phyloP scores from a whole-genome alignment of 2,888 invertebrate species.

The Galeopsomyia nigrocyanea region DNA sequence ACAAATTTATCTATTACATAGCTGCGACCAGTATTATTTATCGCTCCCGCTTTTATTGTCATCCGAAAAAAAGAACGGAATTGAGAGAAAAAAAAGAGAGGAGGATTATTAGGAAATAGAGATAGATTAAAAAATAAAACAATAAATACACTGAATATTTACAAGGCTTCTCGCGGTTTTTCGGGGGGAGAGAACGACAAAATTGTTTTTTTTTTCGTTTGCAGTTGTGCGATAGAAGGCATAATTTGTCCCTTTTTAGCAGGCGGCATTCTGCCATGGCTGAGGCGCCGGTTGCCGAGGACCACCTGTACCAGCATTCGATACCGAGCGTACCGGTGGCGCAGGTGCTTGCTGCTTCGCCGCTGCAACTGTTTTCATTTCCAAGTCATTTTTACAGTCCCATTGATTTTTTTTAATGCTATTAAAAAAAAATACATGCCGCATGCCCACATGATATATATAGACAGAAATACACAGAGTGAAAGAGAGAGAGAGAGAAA shows the following conservation, averaged over 20 bases:
- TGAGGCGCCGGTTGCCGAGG: slow-evolving; percentile 19
- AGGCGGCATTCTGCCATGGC: slow-evolving; percentile 60
- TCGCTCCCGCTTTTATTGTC: neutral
- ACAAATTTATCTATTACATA: too few species aligned
- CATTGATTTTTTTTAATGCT: neutral
- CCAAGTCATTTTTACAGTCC: slow-evolving; percentile 23
- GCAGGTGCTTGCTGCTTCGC: slow-evolving; percentile 67
- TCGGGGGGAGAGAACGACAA: slow-evolving; percentile 42
- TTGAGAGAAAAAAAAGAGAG: too few species aligned
- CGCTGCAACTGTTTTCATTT: slow-evolving; percentile 60
- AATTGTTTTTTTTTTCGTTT: neutral
- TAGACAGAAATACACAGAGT: neutral
- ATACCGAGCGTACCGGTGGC: slow-evolving; percentile 62
- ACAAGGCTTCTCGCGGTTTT: slow-evolving; percentile 25
- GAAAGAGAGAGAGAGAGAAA: slow-evolving; percentile 5
- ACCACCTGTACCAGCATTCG: slow-evolving; percentile 54
- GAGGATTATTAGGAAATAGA: slow-evolving; percentile 27
- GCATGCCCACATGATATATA: slow-evolving; percentile 10
- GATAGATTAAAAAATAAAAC: slow-evolving; percentile 23
- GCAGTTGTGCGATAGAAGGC: too few species aligned
- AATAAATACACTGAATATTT: too few species aligned
- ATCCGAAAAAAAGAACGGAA: too few species aligned
- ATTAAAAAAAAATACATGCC: neutral
- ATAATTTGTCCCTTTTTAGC: slow-evolving; percentile 49
- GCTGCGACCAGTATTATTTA: slow-evolving; percentile 36